Base-by-base conservation (phyloP, 2,888 invertebrate genomes). In the Tolmerus cingulatus region DNA sequence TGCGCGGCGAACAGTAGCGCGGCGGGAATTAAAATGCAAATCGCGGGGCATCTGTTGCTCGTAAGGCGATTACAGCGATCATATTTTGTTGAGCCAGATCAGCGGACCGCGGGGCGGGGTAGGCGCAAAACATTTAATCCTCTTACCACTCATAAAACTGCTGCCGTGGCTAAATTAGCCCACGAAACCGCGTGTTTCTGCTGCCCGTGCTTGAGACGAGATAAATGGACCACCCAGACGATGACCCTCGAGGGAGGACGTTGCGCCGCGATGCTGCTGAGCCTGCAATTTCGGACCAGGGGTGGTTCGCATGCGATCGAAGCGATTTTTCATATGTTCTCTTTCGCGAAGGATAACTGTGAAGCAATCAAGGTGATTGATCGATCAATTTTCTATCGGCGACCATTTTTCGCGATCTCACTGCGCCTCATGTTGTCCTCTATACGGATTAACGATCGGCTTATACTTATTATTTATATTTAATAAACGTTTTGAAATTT, bases 91-190 rank as follows among this genome's bases (percentile, higher is more conserved):
- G 84, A 40, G 74, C 66, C 57, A 84, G 55, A 84, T 84, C 84
- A 84, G 74, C 66, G 19, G 34, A 84, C 16, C 57, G 84, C 19
- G 37, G 37, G 12, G 27, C 55, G 23, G 74, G 34, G 74, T 66
- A 19, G 81, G 81, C 55, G 81, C 81, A 81, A 81, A 81, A 51
- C 81, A 81, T 55, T 81, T 84, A 84, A 84, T 84, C 84, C 84
- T 57, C 84, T 84, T 84, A 84, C 74, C 74, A 55, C 74, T 66
- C 66, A 66, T 84, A 40, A 40, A 66, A 84, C 27, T 37, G 84
- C 74, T 84, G 51, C 84, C 23, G 84, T 66, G 84, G 57, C 66
- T 57, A 55, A 81, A 81, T 81, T 81, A 81, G 81, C 57, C 51
- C 81, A 55, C 40, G 43, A 78, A 78, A 78, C 40, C 46, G 78